These are phyloP conservation scores for Anser brachyrhynchus DNA, from an alignment of 2,113 vertebrate genomes.

Conservation along the genomic window DNA sequence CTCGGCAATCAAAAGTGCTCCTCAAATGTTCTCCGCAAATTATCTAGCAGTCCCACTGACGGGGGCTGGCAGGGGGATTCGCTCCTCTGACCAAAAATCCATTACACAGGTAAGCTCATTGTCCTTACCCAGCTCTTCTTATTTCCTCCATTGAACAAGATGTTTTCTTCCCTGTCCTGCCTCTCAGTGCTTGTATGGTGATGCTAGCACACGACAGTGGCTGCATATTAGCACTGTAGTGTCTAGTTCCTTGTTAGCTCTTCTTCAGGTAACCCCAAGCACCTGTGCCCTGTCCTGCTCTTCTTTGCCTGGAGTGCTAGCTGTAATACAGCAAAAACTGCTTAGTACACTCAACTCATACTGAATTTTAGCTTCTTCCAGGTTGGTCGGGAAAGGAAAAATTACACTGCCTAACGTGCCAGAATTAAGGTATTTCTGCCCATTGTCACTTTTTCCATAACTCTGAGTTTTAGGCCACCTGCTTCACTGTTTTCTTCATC, in stretches of 20 bases:
- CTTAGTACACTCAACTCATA: background rate
- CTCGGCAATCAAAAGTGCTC: background rate
- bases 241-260: background rate
- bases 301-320: background rate
- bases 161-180: background rate
- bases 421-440: conserved; percentile 8
- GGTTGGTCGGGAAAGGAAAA: background rate
- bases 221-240: background rate
- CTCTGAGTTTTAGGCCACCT: background rate
- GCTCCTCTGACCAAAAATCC: background rate
- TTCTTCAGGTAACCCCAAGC: background rate
- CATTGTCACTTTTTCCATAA: background rate
- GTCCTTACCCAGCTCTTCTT: background rate
- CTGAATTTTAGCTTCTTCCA: conserved; percentile 1
- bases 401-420: background rate
- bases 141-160: background rate
- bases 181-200: background rate
- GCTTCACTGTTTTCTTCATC: background rate
- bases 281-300: background rate
- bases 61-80: background rate
- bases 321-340: background rate
- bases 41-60: background rate
- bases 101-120: background rate
- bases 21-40: background rate
- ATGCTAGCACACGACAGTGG: background rate